These are phyloP conservation scores for Trypoxylon attenuatum DNA, from an alignment of 2,888 invertebrate genomes.

Conservation along the genomic window DNA sequence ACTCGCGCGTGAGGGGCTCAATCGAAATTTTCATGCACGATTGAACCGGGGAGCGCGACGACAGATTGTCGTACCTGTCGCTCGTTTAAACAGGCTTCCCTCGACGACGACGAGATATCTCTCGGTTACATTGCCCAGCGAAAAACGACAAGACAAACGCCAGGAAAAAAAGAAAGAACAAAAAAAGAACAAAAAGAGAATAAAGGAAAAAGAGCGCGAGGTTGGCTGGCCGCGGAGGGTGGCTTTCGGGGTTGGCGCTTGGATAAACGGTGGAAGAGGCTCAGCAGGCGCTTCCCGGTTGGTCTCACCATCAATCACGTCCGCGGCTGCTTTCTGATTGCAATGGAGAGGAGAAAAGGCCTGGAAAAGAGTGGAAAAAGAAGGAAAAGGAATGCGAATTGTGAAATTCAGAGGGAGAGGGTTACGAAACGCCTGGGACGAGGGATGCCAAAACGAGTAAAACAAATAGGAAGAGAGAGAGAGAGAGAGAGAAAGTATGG, in stretches of 20 bases:
- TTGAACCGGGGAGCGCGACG: conserved; percentile 20
- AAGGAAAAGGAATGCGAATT: neutral
- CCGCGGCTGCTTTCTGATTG: conserved; percentile 31
- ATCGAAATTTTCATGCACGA: conserved; percentile 46
- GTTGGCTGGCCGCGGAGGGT: neutral
- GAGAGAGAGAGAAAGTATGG: neutral
- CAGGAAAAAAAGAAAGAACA: neutral
- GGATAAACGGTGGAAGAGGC: conserved; percentile 32
- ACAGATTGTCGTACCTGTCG: conserved; percentile 42
- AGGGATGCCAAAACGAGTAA: neutral
- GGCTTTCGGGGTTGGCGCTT: conserved; percentile 16
- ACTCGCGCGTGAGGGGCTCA: conserved; percentile 22
- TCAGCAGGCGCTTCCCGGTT: conserved; percentile 20
- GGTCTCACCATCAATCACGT: conserved; percentile 34
- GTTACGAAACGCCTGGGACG: neutral
- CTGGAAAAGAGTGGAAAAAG: neutral
- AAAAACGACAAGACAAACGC: neutral
- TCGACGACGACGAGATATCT: conserved; percentile 4
- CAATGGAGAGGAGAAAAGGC: conserved; percentile 20
- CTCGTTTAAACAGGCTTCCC: conserved; percentile 31
- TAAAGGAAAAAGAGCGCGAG: neutral
- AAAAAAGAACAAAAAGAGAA: neutral
- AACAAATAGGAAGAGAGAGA: neutral
- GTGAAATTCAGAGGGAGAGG: conserved; percentile 4
- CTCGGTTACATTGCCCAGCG: neutral